Conservation (phyloP, 2,797 vertebrate genomes). For the Pseudocheirus occidentalis region DNA sequence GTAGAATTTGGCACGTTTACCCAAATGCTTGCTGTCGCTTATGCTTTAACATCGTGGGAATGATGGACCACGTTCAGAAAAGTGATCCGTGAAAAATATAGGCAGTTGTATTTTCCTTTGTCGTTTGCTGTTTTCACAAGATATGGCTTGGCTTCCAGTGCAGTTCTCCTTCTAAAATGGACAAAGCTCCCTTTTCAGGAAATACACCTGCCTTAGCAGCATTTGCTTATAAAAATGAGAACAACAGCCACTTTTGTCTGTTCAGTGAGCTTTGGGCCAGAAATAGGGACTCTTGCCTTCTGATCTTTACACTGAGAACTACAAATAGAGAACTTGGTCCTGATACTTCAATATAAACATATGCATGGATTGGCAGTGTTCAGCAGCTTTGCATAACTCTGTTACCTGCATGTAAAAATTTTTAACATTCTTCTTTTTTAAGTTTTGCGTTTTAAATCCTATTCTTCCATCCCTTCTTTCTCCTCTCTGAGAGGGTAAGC, state of each 20-base stretch:
- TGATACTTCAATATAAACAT: neutral
- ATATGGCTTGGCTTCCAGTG: neutral
- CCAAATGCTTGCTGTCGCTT: neutral
- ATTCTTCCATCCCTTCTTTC: neutral
- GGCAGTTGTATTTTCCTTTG: neutral
- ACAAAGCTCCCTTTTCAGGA: neutral
- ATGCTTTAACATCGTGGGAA: neutral
- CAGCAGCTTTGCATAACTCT: too few species aligned
- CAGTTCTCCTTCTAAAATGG: neutral
- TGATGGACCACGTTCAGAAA: neutral
- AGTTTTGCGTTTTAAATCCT: neutral
- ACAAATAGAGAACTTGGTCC: neutral
- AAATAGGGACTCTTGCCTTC: neutral
- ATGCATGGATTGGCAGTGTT: neutral
- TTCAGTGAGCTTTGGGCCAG: neutral
- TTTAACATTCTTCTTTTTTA: neutral
- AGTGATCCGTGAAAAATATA: neutral
- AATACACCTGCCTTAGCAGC: neutral
- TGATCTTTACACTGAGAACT: neutral
- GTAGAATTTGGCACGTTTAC: neutral
- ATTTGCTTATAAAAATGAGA: neutral
- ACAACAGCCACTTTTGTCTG: neutral
- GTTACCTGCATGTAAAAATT: neutral
- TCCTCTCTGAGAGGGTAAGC: neutral
- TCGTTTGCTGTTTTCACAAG: neutral